Evolutionary conservation across 2,113 vertebrate species (phyloP).

Genomic region (Rhinolophus ferrumequinum): DNA sequence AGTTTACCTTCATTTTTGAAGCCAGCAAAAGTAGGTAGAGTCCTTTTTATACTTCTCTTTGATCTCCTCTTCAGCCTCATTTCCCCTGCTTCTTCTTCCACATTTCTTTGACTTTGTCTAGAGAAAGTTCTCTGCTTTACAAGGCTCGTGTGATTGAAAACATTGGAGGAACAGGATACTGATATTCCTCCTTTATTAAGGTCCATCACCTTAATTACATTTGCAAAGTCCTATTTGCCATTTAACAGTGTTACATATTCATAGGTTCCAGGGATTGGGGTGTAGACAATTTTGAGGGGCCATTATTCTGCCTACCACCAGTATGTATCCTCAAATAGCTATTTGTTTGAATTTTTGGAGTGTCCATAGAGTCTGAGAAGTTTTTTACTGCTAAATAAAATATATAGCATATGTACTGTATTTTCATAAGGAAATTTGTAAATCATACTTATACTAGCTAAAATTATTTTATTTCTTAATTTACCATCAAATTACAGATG

Average conservation of each 20-base stretch:
- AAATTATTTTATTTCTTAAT: slow-evolving; percentile 84
- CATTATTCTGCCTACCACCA: background rate
- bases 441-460: slow-evolving; percentile 77
- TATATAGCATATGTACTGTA: slow-evolving; percentile 17
- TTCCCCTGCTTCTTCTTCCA: background rate
- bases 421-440: slow-evolving; percentile 78
- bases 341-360: slow-evolving; percentile 44
- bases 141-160: background rate
- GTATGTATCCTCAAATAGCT: background rate
- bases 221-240: background rate
- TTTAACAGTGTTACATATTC: background rate
- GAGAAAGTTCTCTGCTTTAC: background rate
- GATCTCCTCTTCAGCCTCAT: background rate
- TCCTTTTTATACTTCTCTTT: background rate
- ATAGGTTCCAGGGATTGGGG: background rate
- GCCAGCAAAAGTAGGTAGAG: background rate
- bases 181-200: background rate
- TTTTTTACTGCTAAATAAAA: slow-evolving; percentile 27
- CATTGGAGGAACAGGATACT: background rate
- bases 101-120: background rate
- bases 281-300: background rate
- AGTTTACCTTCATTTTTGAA: background rate
- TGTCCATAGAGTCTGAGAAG: background rate
- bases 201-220: background rate
- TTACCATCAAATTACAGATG: slow-evolving; percentile 80